Base-by-base conservation (phyloP, 2,888 invertebrate species). In the Beris chalybata region DNA sequence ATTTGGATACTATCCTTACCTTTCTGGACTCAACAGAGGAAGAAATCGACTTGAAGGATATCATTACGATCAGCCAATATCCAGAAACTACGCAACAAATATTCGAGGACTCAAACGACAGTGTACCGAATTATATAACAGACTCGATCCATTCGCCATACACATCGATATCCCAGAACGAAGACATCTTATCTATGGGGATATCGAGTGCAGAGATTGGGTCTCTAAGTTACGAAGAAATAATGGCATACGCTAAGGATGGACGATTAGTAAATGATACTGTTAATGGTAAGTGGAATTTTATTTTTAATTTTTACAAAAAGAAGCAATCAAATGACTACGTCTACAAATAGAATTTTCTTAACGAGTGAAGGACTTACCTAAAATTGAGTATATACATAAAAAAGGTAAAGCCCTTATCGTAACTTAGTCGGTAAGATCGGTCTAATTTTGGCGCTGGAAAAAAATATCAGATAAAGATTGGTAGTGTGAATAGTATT, bases 251-350 rank as follows among this genome's bases (percentile, higher is more conserved):
- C 61, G 61, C 52, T 61, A 52, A 61, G 11, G 38, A 38, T 15
- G 43, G 50, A 2, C 38, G 43, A 5, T 6, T 22, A 30, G 12
- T 11, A 52, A 45, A 61, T 38, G 22, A 31, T 29, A 22, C 32
- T 32, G 52, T 48, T 59, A 59, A 50, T 61, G 61, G 61, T 61
- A 38, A 61, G 61, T 61, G 30, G 11, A 30, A 30, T 7, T 30
- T 22, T 38, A 38, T 38, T 38, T 9, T 38, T 38, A 1, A 7
- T 38, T 38, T 38, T 38, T 38, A 38, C 9, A 38, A 2, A 9
- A 38, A 1, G 38, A 47, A 47, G 47, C 47, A 47, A 15, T 47
- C 47, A 38, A 38, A 38, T 38, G 38, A 38, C 9, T 3, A 22
- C 22, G 3, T 22, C 22, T 22, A 22, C 22, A 22, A 22, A 22